Evolutionary conservation across 2,113 vertebrate species (phyloP).

Genomic region (Trichechus manatus): DNA sequence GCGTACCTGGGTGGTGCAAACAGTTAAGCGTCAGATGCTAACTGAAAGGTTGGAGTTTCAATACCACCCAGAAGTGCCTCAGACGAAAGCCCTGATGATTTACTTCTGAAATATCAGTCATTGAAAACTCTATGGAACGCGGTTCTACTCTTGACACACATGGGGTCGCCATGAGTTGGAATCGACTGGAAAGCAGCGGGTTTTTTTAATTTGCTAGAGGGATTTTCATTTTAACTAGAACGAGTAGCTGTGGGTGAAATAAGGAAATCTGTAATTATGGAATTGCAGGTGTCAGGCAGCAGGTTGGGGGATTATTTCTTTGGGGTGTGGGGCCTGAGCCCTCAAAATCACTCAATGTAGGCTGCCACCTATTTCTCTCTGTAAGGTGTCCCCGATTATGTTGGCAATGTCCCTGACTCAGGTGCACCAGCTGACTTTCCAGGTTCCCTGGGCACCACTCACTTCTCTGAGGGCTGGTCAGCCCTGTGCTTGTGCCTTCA

Average conservation of each 20-base stretch:
- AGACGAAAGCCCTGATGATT: neutral
- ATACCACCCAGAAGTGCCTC: neutral
- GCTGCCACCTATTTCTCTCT: neutral
- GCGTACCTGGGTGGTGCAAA: neutral
- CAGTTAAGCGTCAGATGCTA: neutral
- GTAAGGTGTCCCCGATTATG: neutral
- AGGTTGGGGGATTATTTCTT: neutral
- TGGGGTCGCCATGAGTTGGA: neutral
- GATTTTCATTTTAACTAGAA: constrained; percentile 20
- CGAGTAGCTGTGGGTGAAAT: neutral
- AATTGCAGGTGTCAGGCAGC: neutral
- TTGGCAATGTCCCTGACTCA: neutral
- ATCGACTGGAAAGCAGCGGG: neutral
- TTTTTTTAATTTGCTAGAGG: neutral
- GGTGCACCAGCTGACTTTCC: neutral
- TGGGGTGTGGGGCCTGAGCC: accelerated
- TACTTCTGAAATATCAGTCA: neutral
- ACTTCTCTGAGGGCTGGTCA: neutral
- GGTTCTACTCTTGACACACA: neutral
- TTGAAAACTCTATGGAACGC: neutral
- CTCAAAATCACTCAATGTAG: neutral
- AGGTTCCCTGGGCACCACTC: neutral
- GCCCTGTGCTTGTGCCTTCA: neutral
- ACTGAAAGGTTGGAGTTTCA: neutral
- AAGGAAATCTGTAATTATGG: neutral